Evolutionary conservation across 2,113 vertebrate species (phyloP).

Genomic region (Motacilla tschutschensis): DNA sequence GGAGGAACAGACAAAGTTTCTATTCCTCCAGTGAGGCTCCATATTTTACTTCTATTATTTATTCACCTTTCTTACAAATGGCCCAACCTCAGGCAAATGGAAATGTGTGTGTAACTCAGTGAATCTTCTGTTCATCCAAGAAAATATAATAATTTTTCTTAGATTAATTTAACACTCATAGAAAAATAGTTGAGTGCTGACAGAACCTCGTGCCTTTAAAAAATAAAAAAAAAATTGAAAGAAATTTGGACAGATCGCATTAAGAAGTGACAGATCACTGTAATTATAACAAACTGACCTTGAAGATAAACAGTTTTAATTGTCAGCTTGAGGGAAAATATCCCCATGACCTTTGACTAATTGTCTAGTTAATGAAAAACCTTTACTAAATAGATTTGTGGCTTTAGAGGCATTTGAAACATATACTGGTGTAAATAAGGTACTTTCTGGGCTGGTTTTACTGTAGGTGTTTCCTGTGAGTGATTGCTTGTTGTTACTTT

Average conservation of each 20-base stretch:
- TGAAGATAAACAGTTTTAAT: slow-evolving; percentile 59
- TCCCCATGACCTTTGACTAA: slow-evolving; percentile 48
- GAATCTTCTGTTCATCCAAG: not conserved
- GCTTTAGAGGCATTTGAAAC: slow-evolving; percentile 24
- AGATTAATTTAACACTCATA: not conserved
- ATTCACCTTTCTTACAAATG: not conserved
- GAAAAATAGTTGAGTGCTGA: not conserved
- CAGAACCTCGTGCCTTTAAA: not conserved
- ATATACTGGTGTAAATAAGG: not conserved
- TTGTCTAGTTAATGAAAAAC: slow-evolving; percentile 42
- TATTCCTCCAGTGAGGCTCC: not conserved
- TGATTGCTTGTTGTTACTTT: slow-evolving; percentile 50
- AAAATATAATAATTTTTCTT: not conserved
- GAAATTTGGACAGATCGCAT: slow-evolving; percentile 39
- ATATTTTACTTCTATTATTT: not conserved
- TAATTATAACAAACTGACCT: slow-evolving; percentile 49
- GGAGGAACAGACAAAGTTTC: not conserved
- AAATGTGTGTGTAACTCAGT: not conserved
- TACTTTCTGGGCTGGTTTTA: not conserved
- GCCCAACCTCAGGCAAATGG: not conserved
- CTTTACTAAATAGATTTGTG: slow-evolving; percentile 56
- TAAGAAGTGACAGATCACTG: slow-evolving; percentile 48
- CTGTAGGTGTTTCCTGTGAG: slow-evolving; percentile 16
- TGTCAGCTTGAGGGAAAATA: slow-evolving; percentile 36
- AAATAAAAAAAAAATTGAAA: not conserved